A percentile compares a stretch with the other conserved stretches of the same genome.
Conservation (phyloP, 2,797 vertebrate species). For the Sebastes iracundus region DNA sequence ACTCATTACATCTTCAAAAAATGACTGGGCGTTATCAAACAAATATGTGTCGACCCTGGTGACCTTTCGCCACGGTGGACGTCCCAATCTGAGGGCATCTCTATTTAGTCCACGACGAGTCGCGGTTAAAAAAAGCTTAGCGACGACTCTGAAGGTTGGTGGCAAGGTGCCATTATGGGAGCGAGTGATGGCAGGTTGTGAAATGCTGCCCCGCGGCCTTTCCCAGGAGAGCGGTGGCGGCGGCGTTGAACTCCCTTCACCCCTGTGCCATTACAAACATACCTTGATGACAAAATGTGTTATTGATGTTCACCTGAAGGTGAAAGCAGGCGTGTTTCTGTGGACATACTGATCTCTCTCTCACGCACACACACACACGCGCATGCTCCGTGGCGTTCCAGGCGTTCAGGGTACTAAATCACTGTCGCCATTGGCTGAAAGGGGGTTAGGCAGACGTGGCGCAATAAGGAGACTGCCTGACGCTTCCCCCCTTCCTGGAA, state of each 20-base stretch:
- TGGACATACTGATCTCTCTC: conserved; percentile 56
- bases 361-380: conserved; percentile 9
- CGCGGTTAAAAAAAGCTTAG: conserved; percentile 23
- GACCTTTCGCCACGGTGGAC: conserved; percentile 2
- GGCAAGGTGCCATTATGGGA: conserved; percentile 59
- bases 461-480: conserved; percentile 43
- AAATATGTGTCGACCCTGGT: not conserved
- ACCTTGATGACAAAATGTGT: conserved; percentile 74
- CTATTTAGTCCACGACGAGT: conserved; percentile 29
- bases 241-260: conserved; percentile 64
- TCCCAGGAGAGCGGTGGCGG: conserved; percentile 56
- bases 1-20: conserved; percentile 8
- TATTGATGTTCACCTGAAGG: conserved; percentile 78
- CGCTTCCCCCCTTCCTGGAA: conserved; percentile 25
- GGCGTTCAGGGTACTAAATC: conserved; percentile 62
- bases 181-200: conserved; percentile 74
- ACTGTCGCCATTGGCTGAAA: conserved; percentile 59
- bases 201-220: conserved; percentile 68
- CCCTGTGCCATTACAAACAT: conserved; percentile 72
- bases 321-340: conserved; percentile 64
- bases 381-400: conserved; percentile 2
- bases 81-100: conserved; percentile 21
- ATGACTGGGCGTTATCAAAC: not conserved
- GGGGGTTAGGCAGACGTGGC: conserved; percentile 53
- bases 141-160: conserved; percentile 53